These are phyloP conservation scores for Crotalus viridis DNA, from an alignment of 2,113 vertebrate genomes.

Conservation along the genomic window DNA sequence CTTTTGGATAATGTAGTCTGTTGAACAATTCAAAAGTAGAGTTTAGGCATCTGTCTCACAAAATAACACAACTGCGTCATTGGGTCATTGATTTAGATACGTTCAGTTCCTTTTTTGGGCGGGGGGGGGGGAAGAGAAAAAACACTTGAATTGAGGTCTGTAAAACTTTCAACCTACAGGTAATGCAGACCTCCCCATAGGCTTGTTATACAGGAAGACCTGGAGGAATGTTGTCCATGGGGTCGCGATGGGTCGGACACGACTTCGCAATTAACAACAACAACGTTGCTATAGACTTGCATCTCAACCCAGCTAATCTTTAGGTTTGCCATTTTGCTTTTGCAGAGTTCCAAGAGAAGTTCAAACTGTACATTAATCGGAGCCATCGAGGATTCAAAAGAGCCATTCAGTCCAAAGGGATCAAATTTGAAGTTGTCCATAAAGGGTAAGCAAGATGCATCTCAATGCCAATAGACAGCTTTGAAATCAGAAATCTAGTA, in stretches of 20 bases:
- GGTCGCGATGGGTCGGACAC: too few relatives aligned
- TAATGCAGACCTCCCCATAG: neutral
- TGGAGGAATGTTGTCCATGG: too few relatives aligned
- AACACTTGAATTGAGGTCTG: neutral
- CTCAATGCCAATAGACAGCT: neutral
- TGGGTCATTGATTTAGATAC: neutral
- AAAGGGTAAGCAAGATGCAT: constrained; percentile 76
- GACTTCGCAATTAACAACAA: too few relatives aligned
- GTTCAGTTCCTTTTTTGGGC: neutral
- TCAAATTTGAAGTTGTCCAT: constrained; percentile 90
- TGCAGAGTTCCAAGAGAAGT: constrained; percentile 84
- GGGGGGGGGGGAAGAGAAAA: neutral
- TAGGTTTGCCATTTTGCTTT: neutral
- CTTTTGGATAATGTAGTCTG: neutral
- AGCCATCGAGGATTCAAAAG: constrained; percentile 81
- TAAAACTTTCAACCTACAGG: neutral
- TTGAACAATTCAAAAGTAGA: neutral
- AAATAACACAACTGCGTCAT: neutral
- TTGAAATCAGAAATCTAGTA: neutral
- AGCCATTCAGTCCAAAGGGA: constrained; percentile 83
- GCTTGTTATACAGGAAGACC: neutral
- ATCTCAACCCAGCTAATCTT: neutral
- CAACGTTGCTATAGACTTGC: neutral
- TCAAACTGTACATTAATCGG: constrained; percentile 85
- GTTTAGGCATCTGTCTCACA: neutral